A percentile compares a stretch with the other conserved stretches of the same genome.
These are phyloP conservation scores for Heterotilapia buettikoferi DNA, from an alignment of 2,113 vertebrate species.

Conservation along the genomic window DNA sequence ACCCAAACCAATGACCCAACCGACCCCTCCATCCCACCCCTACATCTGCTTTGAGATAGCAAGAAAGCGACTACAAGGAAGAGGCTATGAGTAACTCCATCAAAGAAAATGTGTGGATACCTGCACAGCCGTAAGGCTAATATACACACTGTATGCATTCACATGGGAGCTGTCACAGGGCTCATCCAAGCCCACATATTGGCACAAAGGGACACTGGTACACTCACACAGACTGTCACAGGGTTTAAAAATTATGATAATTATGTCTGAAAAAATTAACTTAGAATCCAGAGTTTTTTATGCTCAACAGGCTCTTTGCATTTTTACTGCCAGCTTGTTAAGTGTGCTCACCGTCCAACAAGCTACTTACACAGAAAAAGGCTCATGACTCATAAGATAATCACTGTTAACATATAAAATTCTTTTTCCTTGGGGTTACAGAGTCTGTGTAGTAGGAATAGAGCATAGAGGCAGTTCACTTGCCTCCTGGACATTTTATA, in stretches of 20 bases:
- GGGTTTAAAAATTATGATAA: constrained; percentile 70
- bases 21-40: not conserved
- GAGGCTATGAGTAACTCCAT: constrained; percentile 71
- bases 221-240: constrained; percentile 55
- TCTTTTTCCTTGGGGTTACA: not conserved
- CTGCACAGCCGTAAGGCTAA: not conserved
- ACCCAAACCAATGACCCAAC: not conserved
- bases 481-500: not conserved
- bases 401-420: not conserved
- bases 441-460: not conserved
- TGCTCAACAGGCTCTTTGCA: constrained; percentile 75
- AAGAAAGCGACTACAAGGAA: constrained; percentile 61
- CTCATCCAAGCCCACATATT: constrained; percentile 26
- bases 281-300: constrained; percentile 79
- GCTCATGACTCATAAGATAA: not conserved
- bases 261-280: constrained; percentile 78
- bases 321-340: constrained; percentile 78
- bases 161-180: constrained; percentile 1
- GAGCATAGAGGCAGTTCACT: not conserved
- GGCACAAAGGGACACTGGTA: constrained; percentile 16
- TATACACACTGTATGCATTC: constrained; percentile 2
- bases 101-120: constrained; percentile 6
- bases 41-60: constrained; percentile 59
- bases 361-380: not conserved
- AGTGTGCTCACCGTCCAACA: constrained; percentile 29